Conservation (phyloP, 2,797 vertebrate genomes). For the Psittacula derbiana region DNA sequence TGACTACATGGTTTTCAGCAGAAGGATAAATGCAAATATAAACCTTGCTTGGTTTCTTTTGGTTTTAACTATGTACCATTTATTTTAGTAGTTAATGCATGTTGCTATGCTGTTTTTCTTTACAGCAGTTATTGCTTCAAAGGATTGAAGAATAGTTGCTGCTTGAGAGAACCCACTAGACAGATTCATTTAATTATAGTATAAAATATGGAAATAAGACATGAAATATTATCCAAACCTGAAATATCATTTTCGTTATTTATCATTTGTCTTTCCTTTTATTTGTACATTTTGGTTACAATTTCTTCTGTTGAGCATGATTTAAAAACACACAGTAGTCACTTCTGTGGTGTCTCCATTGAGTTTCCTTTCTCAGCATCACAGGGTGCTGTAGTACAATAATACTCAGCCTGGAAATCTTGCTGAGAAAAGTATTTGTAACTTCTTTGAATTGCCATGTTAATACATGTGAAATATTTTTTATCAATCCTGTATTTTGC, state of each 20-base stretch:
- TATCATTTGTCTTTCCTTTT: background rate
- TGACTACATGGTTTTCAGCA: background rate
- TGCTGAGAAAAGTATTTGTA: background rate
- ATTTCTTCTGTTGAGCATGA: background rate
- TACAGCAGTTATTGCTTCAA: background rate
- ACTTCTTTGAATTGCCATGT: background rate
- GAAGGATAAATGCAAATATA: background rate
- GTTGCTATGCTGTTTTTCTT: background rate
- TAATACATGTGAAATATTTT: background rate
- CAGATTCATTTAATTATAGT: background rate
- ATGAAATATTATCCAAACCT: background rate
- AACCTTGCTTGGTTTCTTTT: background rate
- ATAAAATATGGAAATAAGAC: background rate
- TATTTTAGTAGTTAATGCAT: background rate
- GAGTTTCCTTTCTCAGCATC: background rate
- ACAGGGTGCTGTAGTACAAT: rapidly evolving
- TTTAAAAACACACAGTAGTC: background rate
- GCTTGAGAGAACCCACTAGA: background rate
- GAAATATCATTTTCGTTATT: background rate
- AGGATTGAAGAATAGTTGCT: background rate
- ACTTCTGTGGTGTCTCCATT: background rate
- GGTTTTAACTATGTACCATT: background rate
- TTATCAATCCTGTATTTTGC: background rate
- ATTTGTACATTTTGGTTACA: background rate
- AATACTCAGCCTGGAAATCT: background rate